Evolutionary conservation across 2,797 vertebrate genomes (phyloP).

Genomic region (Acrossocheilus wenchowensis): DNA sequence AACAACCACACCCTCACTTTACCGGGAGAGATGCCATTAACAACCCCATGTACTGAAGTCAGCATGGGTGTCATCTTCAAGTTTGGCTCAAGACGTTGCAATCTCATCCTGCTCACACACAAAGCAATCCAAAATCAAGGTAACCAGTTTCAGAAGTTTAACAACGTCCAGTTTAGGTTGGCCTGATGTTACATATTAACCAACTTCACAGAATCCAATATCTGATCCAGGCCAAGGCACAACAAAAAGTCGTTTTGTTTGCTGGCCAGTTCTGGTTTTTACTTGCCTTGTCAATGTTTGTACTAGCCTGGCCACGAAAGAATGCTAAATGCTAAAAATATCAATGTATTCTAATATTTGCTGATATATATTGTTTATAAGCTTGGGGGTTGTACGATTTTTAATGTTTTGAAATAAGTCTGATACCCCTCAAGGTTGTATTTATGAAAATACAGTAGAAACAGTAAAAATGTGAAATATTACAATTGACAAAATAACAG

Average conservation of each 20-base stretch:
- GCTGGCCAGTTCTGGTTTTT: not conserved
- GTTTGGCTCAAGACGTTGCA: not conserved
- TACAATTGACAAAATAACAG: too few species aligned
- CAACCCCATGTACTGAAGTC: not conserved
- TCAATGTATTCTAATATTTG: not conserved
- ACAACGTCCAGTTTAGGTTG: not conserved
- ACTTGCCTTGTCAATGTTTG: not conserved
- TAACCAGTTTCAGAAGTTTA: not conserved
- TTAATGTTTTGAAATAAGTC: not conserved
- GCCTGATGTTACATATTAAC: not conserved
- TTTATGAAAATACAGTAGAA: not conserved
- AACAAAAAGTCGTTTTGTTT: not conserved
- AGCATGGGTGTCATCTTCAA: not conserved
- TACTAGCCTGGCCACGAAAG: too few species aligned
- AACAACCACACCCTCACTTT: constrained; percentile 4
- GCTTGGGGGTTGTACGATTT: not conserved
- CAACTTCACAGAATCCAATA: not conserved
- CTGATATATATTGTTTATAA: not conserved
- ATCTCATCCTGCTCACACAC: not conserved
- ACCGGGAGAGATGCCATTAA: not conserved
- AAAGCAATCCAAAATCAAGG: not conserved
- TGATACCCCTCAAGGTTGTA: not conserved
- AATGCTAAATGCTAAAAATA: not conserved
- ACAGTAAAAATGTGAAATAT: not conserved
- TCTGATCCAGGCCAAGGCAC: not conserved